Conservation (phyloP, 2,888 invertebrate species). For the Trilocha varians region DNA sequence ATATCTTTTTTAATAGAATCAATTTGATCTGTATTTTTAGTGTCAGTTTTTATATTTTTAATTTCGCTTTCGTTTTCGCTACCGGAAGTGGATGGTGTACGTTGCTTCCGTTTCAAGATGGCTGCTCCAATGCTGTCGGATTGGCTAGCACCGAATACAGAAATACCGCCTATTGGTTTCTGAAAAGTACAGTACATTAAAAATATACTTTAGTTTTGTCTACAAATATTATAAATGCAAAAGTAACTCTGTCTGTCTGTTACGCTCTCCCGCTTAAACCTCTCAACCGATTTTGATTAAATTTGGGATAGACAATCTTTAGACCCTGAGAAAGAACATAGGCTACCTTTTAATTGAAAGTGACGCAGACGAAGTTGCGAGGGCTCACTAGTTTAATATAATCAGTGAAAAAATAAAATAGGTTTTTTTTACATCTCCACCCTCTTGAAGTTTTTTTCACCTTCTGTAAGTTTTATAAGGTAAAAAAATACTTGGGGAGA, state of each 20-base stretch:
- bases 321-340: no score
- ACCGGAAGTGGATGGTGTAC: slow-evolving; percentile 37
- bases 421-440: neutral
- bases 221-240: no score
- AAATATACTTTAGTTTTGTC: slow-evolving; percentile 4
- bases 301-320: no score
- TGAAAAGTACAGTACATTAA: no score
- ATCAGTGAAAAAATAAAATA: slow-evolving; percentile 2
- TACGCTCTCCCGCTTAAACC: no score
- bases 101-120: slow-evolving; percentile 44
- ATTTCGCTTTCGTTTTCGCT: slow-evolving; percentile 30
- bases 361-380: no score
- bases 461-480: neutral
- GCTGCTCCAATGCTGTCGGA: slow-evolving; percentile 58
- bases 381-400: neutral
- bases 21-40: slow-evolving; percentile 8
- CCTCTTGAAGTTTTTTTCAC: slow-evolving; percentile 7
- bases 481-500: no score
- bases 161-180: slow-evolving; percentile 76
- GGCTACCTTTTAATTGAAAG: no score
- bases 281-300: no score
- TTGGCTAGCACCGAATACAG: slow-evolving; percentile 66
- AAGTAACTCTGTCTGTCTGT: no score
- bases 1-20: slow-evolving; percentile 33
- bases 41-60: slow-evolving; percentile 9